Percentiles rank a stretch among this genome's conserved stretches.
Evolutionary conservation across 2,797 vertebrate genomes (phyloP).

Genomic region (Spinibarbus caldwelli): DNA sequence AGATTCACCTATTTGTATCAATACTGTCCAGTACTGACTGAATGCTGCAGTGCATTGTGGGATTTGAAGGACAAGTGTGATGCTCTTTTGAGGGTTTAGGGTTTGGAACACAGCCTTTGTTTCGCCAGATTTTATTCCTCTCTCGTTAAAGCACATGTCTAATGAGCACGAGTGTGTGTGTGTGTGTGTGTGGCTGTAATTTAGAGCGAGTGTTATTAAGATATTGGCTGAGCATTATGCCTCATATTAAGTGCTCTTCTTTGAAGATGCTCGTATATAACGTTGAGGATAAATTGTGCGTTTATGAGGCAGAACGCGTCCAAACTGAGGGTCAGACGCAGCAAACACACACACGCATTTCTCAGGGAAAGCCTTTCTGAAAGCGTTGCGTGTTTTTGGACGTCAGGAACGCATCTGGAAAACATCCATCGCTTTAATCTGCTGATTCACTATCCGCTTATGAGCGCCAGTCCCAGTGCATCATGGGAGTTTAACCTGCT

Average conservation of each 20-base stretch:
- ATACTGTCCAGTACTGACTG: background rate
- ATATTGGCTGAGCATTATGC: too few species aligned
- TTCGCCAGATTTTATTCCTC: background rate
- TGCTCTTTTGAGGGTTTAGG: background rate
- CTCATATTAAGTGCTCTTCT: constrained; percentile 23
- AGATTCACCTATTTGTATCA: background rate
- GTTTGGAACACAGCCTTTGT: constrained; percentile 4
- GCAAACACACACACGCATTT: background rate
- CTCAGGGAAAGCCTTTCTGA: too few species aligned
- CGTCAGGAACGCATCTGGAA: background rate
- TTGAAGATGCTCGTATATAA: constrained; percentile 2
- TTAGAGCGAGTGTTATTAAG: constrained; percentile 26
- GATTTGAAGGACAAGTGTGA: too few species aligned
- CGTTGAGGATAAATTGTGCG: constrained; percentile 9
- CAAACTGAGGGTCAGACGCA: background rate
- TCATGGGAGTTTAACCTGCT: constrained; percentile 30
- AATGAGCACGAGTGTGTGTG: background rate
- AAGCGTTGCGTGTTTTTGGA: background rate
- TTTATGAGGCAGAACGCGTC: constrained; percentile 18
- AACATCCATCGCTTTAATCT: background rate
- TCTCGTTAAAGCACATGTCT: background rate
- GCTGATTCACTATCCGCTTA: constrained; percentile 50
- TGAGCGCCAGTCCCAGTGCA: constrained; percentile 14
- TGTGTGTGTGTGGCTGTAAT: background rate
- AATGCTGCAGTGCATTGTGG: background rate